Evolutionary conservation across 2,888 invertebrate genomes (phyloP).

Genomic region (Pseudococcus viburni): DNA sequence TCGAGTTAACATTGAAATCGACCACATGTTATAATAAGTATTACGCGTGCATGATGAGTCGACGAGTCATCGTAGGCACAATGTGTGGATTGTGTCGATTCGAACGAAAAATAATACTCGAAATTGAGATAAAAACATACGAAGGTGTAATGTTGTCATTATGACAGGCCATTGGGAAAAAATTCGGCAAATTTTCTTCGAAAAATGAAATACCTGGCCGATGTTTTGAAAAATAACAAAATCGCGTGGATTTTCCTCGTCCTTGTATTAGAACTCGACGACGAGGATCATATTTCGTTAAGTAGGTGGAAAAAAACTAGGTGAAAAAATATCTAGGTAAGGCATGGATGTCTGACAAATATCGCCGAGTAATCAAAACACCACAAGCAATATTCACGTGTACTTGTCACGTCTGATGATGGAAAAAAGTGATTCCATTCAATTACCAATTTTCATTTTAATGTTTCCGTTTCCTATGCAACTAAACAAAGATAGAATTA

Average conservation of each 20-base stretch:
- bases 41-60: background rate
- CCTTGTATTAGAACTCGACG: background rate
- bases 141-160: background rate
- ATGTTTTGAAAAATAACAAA: too few relatives aligned
- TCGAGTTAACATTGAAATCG: conserved; percentile 38
- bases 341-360: background rate
- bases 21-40: background rate
- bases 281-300: background rate
- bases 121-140: background rate
- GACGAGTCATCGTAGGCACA: background rate
- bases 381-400: background rate
- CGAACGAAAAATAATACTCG: background rate
- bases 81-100: background rate
- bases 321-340: background rate
- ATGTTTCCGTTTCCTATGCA: conserved; percentile 13
- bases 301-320: conserved; percentile 17
- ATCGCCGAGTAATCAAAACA: conserved; percentile 12
- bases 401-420: background rate
- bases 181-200: background rate
- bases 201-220: background rate
- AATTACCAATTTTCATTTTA: conserved; percentile 12
- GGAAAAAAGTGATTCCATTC: background rate
- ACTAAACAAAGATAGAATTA: conserved; percentile 24
- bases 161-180: background rate
- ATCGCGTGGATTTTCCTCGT: too few relatives aligned